A percentile compares a stretch with the other conserved stretches of the same genome.
Conservation (phyloP, 1,140 invertebrate species). For the Pseudomyrmex cubaensis region DNA sequence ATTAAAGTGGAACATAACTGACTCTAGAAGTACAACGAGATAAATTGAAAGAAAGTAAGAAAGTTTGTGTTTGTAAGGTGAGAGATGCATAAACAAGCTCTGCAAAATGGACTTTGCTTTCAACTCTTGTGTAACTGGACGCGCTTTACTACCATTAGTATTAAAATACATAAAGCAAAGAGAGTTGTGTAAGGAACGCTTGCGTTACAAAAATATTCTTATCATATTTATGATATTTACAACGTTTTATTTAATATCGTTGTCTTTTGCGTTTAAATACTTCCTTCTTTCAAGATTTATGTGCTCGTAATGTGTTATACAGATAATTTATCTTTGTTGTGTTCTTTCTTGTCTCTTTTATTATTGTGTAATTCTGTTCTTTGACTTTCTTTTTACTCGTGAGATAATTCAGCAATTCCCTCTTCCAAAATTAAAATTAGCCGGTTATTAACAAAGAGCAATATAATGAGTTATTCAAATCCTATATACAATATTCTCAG, state of each 20-base stretch:
- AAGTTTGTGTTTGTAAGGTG: not conserved
- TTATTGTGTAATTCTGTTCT: not conserved
- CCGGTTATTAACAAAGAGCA: constrained; percentile 43
- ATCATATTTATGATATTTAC: no score
- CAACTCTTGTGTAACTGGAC: not conserved
- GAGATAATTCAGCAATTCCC: not conserved
- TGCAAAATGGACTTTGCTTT: not conserved
- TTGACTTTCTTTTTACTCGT: constrained; percentile 35
- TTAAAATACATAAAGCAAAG: no score
- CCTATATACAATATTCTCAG: constrained; percentile 35
- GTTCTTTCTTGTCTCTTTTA: no score
- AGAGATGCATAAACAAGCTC: not conserved
- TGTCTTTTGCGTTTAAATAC: no score
- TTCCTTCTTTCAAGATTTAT: no score
- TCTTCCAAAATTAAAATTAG: constrained; percentile 36
- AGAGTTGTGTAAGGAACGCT: no score
- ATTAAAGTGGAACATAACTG: constrained; percentile 6
- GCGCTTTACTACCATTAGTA: no score
- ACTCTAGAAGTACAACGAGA: not conserved
- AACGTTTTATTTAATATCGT: no score
- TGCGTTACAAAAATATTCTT: no score
- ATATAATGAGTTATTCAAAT: constrained; percentile 37
- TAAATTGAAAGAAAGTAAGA: not conserved
- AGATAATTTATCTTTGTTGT: no score
- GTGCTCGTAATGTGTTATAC: no score